Base-by-base conservation (phyloP, 2,113 vertebrate species). In the Pachypanchax playfairii region DNA sequence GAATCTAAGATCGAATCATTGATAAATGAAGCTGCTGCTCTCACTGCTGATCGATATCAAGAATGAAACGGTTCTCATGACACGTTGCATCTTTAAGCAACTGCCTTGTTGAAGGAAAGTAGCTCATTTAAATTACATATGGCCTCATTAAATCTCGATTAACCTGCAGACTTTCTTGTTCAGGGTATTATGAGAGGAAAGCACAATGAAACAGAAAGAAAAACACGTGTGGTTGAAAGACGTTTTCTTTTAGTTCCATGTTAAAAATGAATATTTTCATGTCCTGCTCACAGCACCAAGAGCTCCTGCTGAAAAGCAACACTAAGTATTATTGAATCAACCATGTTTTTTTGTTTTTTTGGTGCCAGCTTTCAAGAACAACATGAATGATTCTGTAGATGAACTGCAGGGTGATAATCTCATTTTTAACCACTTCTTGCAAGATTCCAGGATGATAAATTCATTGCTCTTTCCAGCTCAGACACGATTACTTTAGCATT, bases 181-280 rank as follows among this genome's bases (percentile, higher is more conserved):
- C 42, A 21, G 43, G 3, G 10, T 13, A 9, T 44, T 41, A 6
- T 5, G 3, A 41, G 10, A 14, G 15, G 6, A 42, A 21, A 17
- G 3, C 35, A n/a, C 43, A 35, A 12, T 66, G 55, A 50, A 43
- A 63, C 60, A 60, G 51, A 78, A 76, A 73, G 72, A 24, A 43
- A 47, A 33, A 50, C n/a, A n/a, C n/a, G n/a, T n/a, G n/a, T n/a
- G n/a, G n/a, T n/a, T n/a, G 9, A 22, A 53, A 65, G 70, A 36
- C 12, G 2, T 36, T 36, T 11, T 14, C 4, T 36, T 36, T 36
- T 36, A 36, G 4, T 51, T n/a, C 21, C 5, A 42, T 6, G 18
- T 70, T 59, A 57, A 46, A 69, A 53, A 41, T 8, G 2, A 43
- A 60, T 57, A 50, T 21, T 46, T 73, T 57, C 29, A 10, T 65